Evolutionary conservation across 2,113 vertebrate species (phyloP).

Genomic region (Varanus salvator): DNA sequence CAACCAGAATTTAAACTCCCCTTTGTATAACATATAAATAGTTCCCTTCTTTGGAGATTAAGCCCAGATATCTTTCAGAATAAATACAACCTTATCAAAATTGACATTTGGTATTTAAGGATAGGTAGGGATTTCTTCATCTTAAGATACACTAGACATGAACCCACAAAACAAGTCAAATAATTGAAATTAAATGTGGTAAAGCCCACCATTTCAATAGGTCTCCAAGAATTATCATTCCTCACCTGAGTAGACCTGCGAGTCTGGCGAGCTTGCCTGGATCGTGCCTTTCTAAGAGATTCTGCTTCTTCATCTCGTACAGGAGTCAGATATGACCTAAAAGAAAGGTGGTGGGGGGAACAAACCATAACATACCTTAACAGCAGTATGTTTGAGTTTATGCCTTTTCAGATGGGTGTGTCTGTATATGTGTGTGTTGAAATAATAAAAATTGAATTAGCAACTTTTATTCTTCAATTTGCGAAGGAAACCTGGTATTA

Average conservation of each 20-base stretch:
- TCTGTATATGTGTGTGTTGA: not conserved
- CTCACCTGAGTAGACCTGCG: conserved; percentile 92
- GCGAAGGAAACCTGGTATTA: not conserved
- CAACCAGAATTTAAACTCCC: not conserved
- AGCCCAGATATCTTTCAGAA: not conserved
- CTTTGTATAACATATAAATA: not conserved
- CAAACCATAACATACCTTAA: conserved; percentile 23
- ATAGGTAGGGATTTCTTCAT: not conserved
- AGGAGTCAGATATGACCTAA: conserved; percentile 84
- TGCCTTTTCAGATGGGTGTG: not conserved
- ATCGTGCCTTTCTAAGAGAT: conserved; percentile 92
- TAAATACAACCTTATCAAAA: not conserved
- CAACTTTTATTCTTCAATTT: not conserved
- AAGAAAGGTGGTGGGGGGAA: not conserved
- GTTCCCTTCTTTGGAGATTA: not conserved
- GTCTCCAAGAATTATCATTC: not conserved
- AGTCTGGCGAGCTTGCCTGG: conserved; percentile 92
- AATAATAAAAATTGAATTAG: not conserved
- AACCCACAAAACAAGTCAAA: not conserved
- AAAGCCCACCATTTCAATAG: fast-evolving
- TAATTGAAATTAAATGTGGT: not conserved
- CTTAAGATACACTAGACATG: not conserved
- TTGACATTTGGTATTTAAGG: not conserved
- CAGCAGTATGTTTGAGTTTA: conserved; percentile 5
- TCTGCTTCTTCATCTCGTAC: conserved; percentile 93